Base-by-base conservation (phyloP, 1,140 invertebrate species). In the Theocolax elegans region DNA sequence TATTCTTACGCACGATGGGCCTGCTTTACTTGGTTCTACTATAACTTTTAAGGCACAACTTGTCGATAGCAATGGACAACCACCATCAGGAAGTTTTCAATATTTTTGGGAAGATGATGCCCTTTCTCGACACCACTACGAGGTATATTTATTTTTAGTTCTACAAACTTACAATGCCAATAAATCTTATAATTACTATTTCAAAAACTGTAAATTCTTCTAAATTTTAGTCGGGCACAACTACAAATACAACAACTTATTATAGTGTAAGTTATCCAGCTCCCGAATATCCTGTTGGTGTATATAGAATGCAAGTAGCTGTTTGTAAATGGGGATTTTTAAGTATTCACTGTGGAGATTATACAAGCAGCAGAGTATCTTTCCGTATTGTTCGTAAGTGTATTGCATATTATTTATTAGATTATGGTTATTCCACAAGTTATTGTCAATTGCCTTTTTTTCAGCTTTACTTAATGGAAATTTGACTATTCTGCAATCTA, bases 391-490 rank as follows among this genome's bases (percentile, higher is more conserved):
- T 89, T 82, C 81, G 91, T 92, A 84, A 81, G 80, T 77, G 75
- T 42, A 27, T 4, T 35, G 0, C 23, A 35, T 21, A 48, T 48
- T 9, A 10, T 21, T 69, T 63, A n/a, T n/a, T n/a, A n/a, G n/a
- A n/a, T n/a, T n/a, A n/a, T n/a, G n/a, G n/a, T n/a, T n/a, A 35
- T 35, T 35, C 31, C 4, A 35, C 4, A 35, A 35, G 4, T 35
- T 71, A 60, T 76, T 75, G 73, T 65, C 74, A 51, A 40, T 76
- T 29, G 13, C 2, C 19, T 19, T 58, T 0, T 72, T 77, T 74
- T 49, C 73, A 92, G 90, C 85, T 76, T 82, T 86, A 38, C 75
- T 93, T 8, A 91, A 91, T 81, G 92, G 92, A 10, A 83, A 89
- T 35, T 75, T 94, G 70, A 76, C 85, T 4, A 72, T 92, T 13